Percentiles rank a stretch among this genome's conserved stretches.
phyloP scores from a whole-genome alignment of 1,140 invertebrate species.

The Medauroidea extradentata region DNA sequence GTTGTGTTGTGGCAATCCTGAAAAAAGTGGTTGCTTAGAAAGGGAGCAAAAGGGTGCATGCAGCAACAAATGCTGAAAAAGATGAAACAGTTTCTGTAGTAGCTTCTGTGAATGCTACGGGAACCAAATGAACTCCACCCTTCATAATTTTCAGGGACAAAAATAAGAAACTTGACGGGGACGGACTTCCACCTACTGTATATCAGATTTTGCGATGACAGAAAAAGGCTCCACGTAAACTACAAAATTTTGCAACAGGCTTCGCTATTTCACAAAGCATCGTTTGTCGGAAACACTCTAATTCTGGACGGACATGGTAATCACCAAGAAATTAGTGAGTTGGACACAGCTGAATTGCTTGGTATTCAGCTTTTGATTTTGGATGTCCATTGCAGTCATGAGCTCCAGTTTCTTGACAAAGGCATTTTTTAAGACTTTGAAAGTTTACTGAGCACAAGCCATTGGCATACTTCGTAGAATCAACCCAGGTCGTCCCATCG shows the following conservation, averaged over 20 bases:
- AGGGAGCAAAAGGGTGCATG: slow-evolving; percentile 6
- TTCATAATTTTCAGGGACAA: slow-evolving; percentile 3
- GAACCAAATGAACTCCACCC: slow-evolving; percentile 7
- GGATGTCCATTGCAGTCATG: slow-evolving; percentile 1
- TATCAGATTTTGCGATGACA: neutral
- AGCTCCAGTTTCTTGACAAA: neutral
- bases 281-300: neutral
- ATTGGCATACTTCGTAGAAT: neutral
- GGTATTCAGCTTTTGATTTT: slow-evolving; percentile 2
- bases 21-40: slow-evolving; percentile 9
- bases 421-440: neutral
- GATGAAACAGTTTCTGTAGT: slow-evolving; percentile 10
- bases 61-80: slow-evolving; percentile 6
- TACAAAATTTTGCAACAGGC: neutral
- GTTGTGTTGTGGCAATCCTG: neutral
- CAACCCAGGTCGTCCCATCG: neutral
- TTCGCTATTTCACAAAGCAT: neutral
- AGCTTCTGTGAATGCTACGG: slow-evolving; percentile 2
- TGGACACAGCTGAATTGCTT: neutral
- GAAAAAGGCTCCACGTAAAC: neutral
- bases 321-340: neutral
- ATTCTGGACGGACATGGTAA: neutral
- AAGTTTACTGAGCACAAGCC: neutral
- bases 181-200: neutral
- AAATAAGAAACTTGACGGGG: neutral